Conservation (phyloP, 2,888 invertebrate genomes). For the Phragmatobia fuliginosa region DNA sequence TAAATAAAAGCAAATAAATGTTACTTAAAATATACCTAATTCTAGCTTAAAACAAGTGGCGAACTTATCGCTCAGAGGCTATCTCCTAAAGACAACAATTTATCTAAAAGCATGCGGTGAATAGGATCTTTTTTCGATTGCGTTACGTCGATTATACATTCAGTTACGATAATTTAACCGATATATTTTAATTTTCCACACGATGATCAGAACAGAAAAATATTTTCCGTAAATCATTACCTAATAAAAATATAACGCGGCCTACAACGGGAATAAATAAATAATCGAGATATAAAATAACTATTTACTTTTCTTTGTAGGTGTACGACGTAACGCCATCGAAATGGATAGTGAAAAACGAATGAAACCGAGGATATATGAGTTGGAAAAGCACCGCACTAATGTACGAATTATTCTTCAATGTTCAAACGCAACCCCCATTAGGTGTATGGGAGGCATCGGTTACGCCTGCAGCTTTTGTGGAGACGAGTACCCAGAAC, state of each 20-base stretch:
- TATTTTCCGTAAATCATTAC: neutral
- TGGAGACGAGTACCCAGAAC: conserved; percentile 50
- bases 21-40: too few species aligned
- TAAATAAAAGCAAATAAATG: too few species aligned
- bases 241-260: conserved; percentile 1
- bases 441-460: conserved; percentile 51
- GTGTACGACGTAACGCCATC: conserved; percentile 48
- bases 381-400: conserved; percentile 45
- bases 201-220: neutral
- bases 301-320: conserved; percentile 57
- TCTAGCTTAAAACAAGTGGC: too few species aligned
- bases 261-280: conserved; percentile 13
- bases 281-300: conserved; percentile 41
- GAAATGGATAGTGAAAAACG: conserved; percentile 38
- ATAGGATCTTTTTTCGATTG: conserved; percentile 5
- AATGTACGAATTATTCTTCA: conserved; percentile 51
- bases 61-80: too few species aligned
- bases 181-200: neutral
- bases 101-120: neutral
- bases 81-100: neutral
- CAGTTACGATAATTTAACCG: neutral
- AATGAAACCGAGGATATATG: conserved; percentile 30
- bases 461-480: conserved; percentile 61
- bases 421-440: conserved; percentile 57
- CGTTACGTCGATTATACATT: conserved; percentile 13